phyloP scores from a whole-genome alignment of 2,888 invertebrate genomes.

The Mimas tiliae region DNA sequence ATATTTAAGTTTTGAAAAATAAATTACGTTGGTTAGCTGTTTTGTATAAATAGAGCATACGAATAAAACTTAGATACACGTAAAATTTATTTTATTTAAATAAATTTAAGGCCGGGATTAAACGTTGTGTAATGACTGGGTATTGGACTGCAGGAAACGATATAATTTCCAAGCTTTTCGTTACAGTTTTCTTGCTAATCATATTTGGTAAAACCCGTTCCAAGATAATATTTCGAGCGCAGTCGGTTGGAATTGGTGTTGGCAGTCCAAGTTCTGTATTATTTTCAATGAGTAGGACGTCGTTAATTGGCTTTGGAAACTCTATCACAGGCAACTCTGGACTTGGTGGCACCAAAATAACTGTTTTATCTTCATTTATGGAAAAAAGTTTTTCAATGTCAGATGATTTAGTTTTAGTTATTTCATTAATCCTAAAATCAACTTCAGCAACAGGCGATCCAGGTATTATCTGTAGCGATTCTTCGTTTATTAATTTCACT shows the following conservation, averaged over 20 bases:
- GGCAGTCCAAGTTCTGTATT: not conserved
- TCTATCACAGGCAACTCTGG: not conserved
- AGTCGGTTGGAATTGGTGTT: constrained; percentile 35
- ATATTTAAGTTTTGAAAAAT: constrained; percentile 24
- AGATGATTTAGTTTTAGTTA: not conserved
- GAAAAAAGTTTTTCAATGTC: not conserved
- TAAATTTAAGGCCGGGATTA: not conserved
- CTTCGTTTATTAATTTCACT: constrained; percentile 3
- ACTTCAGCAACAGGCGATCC: not conserved
- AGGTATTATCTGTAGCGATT: constrained; percentile 7
- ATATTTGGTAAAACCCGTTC: constrained; percentile 50
- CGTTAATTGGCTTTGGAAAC: not conserved
- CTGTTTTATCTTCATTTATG: not conserved
- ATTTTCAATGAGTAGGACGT: not conserved
- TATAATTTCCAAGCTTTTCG: constrained; percentile 36
- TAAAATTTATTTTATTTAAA: constrained; percentile 7
- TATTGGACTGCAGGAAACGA: constrained; percentile 29
- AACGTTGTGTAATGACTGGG: not conserved
- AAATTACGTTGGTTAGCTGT: not conserved
- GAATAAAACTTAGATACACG: not conserved
- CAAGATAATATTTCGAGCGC: constrained; percentile 47
- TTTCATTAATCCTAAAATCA: constrained; percentile 9
- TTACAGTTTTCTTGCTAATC: constrained; percentile 34
- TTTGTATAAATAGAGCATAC: not conserved
- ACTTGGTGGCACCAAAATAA: not conserved